Evolutionary conservation across 2,797 vertebrate genomes (phyloP).

Genomic region (Syncerus caffer): DNA sequence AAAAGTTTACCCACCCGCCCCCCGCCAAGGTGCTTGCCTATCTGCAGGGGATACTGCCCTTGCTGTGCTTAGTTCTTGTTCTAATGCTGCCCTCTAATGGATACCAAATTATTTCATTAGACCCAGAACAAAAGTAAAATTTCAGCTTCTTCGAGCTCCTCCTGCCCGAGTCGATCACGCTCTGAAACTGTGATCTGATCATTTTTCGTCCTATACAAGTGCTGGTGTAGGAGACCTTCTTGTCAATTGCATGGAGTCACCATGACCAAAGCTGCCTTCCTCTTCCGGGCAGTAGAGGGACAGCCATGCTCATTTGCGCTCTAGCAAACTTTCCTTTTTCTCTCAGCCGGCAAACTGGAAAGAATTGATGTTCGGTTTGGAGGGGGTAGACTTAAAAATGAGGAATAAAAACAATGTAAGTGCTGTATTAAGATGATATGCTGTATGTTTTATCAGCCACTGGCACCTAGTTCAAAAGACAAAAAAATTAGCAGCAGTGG

Average conservation of each 20-base stretch:
- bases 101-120: constrained; percentile 76
- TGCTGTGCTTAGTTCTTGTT: constrained; percentile 77
- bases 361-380: constrained; percentile 70
- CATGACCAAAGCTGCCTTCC: background rate
- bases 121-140: constrained; percentile 78
- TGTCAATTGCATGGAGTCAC: background rate
- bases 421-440: constrained; percentile 92
- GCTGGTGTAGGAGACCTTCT: background rate
- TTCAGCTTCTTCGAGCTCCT: constrained; percentile 13
- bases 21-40: constrained; percentile 65
- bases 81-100: constrained; percentile 88
- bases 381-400: constrained; percentile 72
- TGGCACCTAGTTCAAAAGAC: constrained; percentile 93
- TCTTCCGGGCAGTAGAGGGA: background rate
- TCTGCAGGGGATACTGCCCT: constrained; percentile 44
- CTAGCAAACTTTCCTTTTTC: constrained; percentile 47
- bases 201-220: background rate
- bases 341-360: constrained; percentile 77
- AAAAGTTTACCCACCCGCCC: constrained; percentile 71
- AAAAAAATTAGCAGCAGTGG: constrained; percentile 90
- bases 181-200: background rate
- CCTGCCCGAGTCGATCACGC: constrained; percentile 1
- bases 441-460: constrained; percentile 95
- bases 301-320: constrained; percentile 6
- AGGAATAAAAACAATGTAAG: constrained; percentile 81